Evolutionary conservation across 2,113 vertebrate species (phyloP).

Genomic region (Pipa parva): DNA sequence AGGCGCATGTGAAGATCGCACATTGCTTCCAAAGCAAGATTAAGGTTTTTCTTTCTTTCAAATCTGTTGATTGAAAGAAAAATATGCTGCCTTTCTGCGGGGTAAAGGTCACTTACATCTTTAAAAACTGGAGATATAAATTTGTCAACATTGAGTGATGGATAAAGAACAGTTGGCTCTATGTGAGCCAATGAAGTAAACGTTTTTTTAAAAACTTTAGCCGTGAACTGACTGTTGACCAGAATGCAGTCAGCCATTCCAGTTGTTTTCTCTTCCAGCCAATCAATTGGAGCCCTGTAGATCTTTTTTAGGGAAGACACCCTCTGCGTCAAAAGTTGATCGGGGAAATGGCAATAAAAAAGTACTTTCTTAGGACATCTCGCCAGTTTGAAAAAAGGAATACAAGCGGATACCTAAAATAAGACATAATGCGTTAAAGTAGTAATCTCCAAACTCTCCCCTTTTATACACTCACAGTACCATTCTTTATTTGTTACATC

Average conservation of each 20-base stretch:
- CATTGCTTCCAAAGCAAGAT: constrained; percentile 76
- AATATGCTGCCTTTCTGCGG: constrained; percentile 65
- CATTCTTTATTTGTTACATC: too few species aligned
- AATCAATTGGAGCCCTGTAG: constrained; percentile 84
- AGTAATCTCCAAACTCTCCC: too few species aligned
- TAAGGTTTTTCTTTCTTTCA: constrained; percentile 91
- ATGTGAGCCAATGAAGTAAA: constrained; percentile 74
- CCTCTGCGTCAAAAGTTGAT: constrained; percentile 84
- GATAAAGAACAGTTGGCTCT: constrained; percentile 84
- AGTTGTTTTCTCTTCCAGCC: constrained; percentile 88
- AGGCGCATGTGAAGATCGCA: constrained; percentile 64
- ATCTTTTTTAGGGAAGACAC: constrained; percentile 74
- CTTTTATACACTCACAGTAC: too few species aligned
- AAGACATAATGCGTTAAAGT: too few species aligned
- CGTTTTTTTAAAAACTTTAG: constrained; percentile 79
- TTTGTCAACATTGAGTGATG: constrained; percentile 77
- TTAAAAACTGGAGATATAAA: constrained; percentile 69
- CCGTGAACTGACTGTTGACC: constrained; percentile 92
- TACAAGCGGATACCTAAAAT: constrained; percentile 87
- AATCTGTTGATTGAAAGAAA: constrained; percentile 96
- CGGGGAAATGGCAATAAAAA: constrained; percentile 97
- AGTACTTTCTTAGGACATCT: constrained; percentile 84
- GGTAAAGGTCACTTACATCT: constrained; percentile 67
- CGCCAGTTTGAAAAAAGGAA: constrained; percentile 82
- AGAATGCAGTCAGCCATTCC: constrained; percentile 92